Base-by-base conservation (phyloP, 2,797 vertebrate species). In the Schizopygopsis pylzovi region DNA sequence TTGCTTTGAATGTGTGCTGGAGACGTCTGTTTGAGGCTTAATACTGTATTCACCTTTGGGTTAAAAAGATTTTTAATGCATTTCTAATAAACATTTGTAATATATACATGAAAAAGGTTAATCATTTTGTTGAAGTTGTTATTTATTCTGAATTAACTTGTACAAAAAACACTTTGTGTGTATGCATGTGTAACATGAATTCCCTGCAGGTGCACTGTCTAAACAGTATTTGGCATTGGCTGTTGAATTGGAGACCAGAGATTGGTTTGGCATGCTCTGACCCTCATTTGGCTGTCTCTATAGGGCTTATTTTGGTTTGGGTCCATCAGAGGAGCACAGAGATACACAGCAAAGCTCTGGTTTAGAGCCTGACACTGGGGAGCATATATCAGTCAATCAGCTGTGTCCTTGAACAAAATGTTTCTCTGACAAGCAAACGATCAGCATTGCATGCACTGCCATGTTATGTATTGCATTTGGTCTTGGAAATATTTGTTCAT, bases 1-100 rank as follows among this genome's bases (percentile, higher is more conserved):
- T 87, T 63, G 45, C 87, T 87, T 86, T 89, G 86, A 90, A 68
- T 63, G 83, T 82, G 83, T 67, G 54, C 41, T 61, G 73, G 28
- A 41, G 75, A 84, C 56, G 22, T 28, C 22, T 67, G 73, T 86
- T 82, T 86, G 49, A 85, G 75, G 49, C 16, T 45, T 61, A 28
- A 59, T 28, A 18, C 41, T 45, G 18, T 45, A 71, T 13, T 77
- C 43, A n/a, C 3, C 43, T 65, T 67, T 81, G 56, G 43, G 45
- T 83, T 52, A 41, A 84, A 72, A 56, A 45, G 1, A 33, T 39
- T 33, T 76, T 22, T 22, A 22, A 59, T 9, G 37, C 6, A 18
- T 67, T 28, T 67, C 28, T 67, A 61, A 73, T 76, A 76, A 18
- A 45, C 10, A 18, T 45, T 73, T 33, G 4, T 25, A 11, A 63